Evolutionary conservation across 2,888 invertebrate genomes (phyloP), one percentile per base, ranked within the genome.

Genomic region (Fragum fragum): DNA sequence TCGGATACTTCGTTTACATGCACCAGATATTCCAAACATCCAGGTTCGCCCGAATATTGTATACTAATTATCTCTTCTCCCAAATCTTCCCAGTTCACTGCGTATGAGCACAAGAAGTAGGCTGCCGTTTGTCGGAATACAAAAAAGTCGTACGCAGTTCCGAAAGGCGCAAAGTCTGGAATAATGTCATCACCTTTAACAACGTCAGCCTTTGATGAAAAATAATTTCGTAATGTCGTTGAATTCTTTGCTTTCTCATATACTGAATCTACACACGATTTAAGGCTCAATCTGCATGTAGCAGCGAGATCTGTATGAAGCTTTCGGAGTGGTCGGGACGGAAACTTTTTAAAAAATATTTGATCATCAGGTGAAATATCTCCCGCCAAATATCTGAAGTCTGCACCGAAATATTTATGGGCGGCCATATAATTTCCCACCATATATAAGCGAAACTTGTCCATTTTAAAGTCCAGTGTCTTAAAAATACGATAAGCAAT

Each of bases 21-120:
- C 16, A 79, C 39, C 52, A 90, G 66, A 16, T 78, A 53, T 18
- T 78, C 39, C 6, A 91, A 79, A 76, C 92, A 92, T 0, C 76
- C 69, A 0, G 61, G 55, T 0, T 68, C 69, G 0, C 57, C 66
- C 9, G 66, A 73, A 29, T 69, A 57, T 18, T 52, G 66, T 11
- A 71, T 28, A 14, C 9, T 6, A 36, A 36, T 55, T 3, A 53
- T 29, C 18, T 66, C 42, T 3, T n/a, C n/a, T 7, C 42, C 23
- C 3, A 32, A 9, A 9, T n/a, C 23, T 11, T 84, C 79, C 16
- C 81, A 69, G 42, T 77, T 72, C 75, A 91, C 78, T 1, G 92
- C 89, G 80, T 86, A 90, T 90, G 90, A 92, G 71, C 93, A 93
- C 87, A 93, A 63, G 86, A 89, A 93, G 77, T 93, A 93, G 9